Percentiles rank a stretch among this genome's conserved stretches.
Evolutionary conservation across 2,113 vertebrate genomes (phyloP).

Genomic region (Oryzias javanicus): DNA sequence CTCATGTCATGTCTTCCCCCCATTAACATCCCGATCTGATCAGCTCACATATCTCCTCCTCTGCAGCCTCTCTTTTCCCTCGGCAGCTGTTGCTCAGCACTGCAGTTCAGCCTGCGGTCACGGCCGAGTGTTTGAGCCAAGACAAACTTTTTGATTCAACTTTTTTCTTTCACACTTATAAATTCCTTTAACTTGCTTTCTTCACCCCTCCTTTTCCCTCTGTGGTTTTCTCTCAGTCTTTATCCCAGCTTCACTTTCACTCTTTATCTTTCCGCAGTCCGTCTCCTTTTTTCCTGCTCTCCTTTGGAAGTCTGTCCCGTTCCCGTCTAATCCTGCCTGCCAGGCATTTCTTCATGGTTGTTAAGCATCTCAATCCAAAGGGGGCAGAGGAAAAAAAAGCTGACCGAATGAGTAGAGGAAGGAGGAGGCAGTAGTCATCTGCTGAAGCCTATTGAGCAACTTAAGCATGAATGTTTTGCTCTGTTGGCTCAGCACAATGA

Average conservation of each 20-base stretch:
- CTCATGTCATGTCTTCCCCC: slow-evolving; percentile 13
- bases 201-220: background rate
- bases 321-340: slow-evolving; percentile 68
- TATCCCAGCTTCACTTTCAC: slow-evolving; percentile 44
- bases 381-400: slow-evolving; percentile 2
- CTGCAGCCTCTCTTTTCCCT: slow-evolving; percentile 36
- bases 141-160: slow-evolving; percentile 32
- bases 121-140: slow-evolving; percentile 48
- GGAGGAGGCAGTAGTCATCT: slow-evolving; percentile 55
- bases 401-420: slow-evolving; percentile 10
- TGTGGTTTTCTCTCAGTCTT: background rate
- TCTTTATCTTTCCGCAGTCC: slow-evolving; percentile 30
- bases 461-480: slow-evolving; percentile 66
- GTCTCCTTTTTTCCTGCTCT: slow-evolving; percentile 47
- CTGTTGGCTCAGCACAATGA: slow-evolving; percentile 65
- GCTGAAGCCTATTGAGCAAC: slow-evolving; percentile 63
- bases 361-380: slow-evolving; percentile 65
- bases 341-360: slow-evolving; percentile 71
- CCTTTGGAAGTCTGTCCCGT: slow-evolving; percentile 37
- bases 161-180: slow-evolving; percentile 5
- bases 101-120: slow-evolving; percentile 67
- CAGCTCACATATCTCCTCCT: slow-evolving; percentile 25
- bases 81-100: slow-evolving; percentile 67
- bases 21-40: background rate
- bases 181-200: background rate